These are phyloP conservation scores for Pachycephala philippinensis DNA, from an alignment of 2,113 vertebrate species.

Conservation along the genomic window DNA sequence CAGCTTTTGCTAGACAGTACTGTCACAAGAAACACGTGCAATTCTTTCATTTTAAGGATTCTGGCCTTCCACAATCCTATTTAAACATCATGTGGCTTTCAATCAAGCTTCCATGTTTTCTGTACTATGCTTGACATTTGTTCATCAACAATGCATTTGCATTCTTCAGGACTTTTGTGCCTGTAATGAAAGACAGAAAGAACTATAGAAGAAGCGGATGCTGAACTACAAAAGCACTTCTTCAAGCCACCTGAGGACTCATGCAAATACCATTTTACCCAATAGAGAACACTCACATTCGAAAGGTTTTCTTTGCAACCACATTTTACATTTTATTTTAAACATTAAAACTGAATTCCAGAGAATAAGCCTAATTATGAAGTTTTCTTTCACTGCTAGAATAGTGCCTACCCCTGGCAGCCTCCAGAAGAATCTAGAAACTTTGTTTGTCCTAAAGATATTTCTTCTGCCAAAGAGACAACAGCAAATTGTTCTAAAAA, in stretches of 20 bases:
- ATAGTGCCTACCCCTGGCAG: background rate
- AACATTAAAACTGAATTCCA: background rate
- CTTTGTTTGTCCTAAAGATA: background rate
- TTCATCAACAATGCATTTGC: background rate
- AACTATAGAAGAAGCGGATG: background rate
- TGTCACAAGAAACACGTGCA: background rate
- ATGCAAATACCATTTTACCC: background rate
- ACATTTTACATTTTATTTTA: background rate
- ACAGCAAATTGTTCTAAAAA: background rate
- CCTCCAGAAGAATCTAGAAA: background rate
- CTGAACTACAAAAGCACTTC: background rate
- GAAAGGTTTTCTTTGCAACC: background rate
- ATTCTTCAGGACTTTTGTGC: background rate
- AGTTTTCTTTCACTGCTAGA: background rate
- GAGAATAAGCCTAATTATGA: background rate
- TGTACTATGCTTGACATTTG: background rate
- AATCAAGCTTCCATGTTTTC: background rate
- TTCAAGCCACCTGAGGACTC: background rate
- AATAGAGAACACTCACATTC: background rate
- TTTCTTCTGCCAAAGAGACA: background rate
- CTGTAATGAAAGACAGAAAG: background rate
- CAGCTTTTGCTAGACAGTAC: background rate
- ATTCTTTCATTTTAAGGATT: background rate
- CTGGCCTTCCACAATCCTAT: background rate
- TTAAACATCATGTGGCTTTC: background rate